These are phyloP conservation scores for Gobius niger DNA, from an alignment of 2,113 vertebrate genomes.

Conservation along the genomic window DNA sequence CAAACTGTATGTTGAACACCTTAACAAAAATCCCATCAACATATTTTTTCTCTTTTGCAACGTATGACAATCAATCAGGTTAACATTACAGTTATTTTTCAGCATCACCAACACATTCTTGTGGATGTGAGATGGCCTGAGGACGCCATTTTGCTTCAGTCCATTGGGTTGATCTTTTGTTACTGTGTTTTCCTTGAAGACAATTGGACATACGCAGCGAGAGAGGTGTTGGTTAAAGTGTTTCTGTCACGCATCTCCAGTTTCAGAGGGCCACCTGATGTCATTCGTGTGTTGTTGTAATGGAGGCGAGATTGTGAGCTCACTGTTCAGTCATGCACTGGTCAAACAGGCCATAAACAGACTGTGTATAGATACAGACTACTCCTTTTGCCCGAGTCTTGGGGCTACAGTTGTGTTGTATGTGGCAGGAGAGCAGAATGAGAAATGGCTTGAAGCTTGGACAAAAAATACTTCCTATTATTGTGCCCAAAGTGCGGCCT, in stretches of 20 bases:
- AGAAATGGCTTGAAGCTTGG: too few species aligned
- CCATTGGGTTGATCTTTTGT: neutral
- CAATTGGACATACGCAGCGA: neutral
- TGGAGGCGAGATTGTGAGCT: neutral
- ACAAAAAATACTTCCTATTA: too few species aligned
- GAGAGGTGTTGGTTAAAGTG: neutral
- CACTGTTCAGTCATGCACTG: slow-evolving; percentile 1
- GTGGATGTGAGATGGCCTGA: neutral
- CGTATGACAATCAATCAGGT: too few species aligned
- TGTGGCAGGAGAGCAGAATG: too few species aligned
- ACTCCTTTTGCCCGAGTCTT: neutral
- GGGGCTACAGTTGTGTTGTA: neutral
- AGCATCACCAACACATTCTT: neutral
- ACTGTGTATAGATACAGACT: neutral
- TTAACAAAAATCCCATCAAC: too few species aligned
- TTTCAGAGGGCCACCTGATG: neutral
- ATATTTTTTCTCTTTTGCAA: too few species aligned
- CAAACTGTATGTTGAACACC: too few species aligned
- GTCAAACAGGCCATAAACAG: neutral
- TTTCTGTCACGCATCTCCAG: neutral
- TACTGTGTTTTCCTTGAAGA: neutral
- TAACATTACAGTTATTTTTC: too few species aligned
- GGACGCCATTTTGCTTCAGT: neutral
- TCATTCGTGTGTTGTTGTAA: neutral
- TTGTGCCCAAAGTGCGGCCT: too few species aligned